Percentiles rank a stretch among this genome's conserved stretches.
phyloP scores from a whole-genome alignment of 2,113 vertebrate species.

The Cryptomyrus ogoouensis region DNA sequence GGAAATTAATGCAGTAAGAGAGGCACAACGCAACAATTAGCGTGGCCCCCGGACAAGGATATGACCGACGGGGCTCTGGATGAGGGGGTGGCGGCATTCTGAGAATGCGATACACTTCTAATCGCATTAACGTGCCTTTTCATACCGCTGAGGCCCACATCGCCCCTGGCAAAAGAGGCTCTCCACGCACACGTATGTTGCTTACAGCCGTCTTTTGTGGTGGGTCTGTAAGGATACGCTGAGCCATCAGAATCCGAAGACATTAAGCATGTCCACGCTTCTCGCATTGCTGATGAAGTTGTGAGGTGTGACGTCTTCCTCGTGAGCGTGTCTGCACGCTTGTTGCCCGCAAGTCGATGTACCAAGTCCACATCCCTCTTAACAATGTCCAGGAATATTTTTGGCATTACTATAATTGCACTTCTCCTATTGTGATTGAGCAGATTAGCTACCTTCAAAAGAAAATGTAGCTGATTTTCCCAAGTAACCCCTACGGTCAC shows the following conservation, averaged over 20 bases:
- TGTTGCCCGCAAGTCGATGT: not conserved
- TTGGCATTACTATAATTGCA: not conserved
- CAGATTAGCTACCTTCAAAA: not conserved
- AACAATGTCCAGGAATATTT: not conserved
- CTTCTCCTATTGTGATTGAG: not conserved
- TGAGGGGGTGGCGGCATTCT: constrained; percentile 33
- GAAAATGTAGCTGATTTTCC: not conserved
- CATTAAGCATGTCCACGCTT: not conserved
- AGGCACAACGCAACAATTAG: constrained; percentile 32
- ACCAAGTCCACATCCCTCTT: not conserved
- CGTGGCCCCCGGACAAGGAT: constrained; percentile 28
- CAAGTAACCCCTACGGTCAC: not conserved
- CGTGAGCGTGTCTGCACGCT: not conserved
- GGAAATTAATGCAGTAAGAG: constrained; percentile 26
- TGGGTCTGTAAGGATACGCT: not conserved
- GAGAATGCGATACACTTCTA: constrained; percentile 40
- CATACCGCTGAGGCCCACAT: not conserved
- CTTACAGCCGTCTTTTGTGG: not conserved
- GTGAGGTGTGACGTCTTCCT: not conserved
- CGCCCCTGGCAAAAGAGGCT: not conserved
- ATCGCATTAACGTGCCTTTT: constrained; percentile 46
- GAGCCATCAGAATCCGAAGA: not conserved
- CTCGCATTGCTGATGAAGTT: not conserved
- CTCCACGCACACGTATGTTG: not conserved
- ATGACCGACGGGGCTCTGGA: constrained; percentile 41